Base-by-base conservation (phyloP, 2,113 vertebrate genomes). In the Onychorhynchus coronatus region DNA sequence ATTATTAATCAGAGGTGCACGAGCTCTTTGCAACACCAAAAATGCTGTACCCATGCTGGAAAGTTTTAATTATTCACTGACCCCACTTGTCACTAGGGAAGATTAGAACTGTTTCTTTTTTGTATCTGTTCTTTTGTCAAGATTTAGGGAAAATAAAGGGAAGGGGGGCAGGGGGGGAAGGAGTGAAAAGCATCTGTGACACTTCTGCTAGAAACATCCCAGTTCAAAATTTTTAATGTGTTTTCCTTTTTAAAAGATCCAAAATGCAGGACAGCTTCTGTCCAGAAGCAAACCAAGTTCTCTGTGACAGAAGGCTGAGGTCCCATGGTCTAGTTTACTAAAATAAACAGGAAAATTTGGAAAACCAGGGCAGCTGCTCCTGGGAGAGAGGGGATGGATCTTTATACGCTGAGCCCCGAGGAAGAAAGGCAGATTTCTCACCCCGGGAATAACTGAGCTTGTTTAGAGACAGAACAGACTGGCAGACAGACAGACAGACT, bases 251-350 rank as follows among this genome's bases (percentile, higher is more conserved):
- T 14, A 23, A 70, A 65, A 86, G 11, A 56, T 52, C 0, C 52
- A 56, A 92, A 93, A 33, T 59, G 5, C 30, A 63, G 62, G 14
- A 42, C n/a, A 72, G 20, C 20, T 41, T 71, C 52, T 63, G 13
- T 27, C 18, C 9, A 27, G 82, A 55, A 72, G 50, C 20, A 62
- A 75, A 62, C 19, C 3, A 3, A 79, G 11, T 41, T 35, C 2
- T 27, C 25, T 11, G 2, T 14, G 16, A 49, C 41, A 82, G 23
- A 16, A 59, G 58, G 23, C 21, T 55, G 74, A 67, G 67, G 65
- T 42, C 21, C 22, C 3, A 0, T 22, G 28, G 14, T 31, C 18
- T 27, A 28, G 2, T 31, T 85, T 5, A 28, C 13, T 67, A 35
- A 93, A 95, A 81, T 39, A 77, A 88, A 30, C 2, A 61, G 31